Percentiles rank a stretch among this genome's conserved stretches.
phyloP scores from a whole-genome alignment of 1,140 invertebrate genomes.

The Microplitis mediator region DNA sequence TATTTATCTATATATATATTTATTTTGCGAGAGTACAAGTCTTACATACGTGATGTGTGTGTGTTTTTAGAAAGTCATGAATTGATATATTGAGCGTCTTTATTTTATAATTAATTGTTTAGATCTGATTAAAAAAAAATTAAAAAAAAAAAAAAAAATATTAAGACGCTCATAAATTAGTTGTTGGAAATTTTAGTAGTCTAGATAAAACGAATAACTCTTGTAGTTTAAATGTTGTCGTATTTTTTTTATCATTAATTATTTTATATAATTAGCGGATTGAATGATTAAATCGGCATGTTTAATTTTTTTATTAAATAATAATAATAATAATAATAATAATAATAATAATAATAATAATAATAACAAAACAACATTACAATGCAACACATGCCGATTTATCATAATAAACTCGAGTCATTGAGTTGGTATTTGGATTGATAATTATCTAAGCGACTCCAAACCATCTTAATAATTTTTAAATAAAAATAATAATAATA shows the following conservation, averaged over 20 bases:
- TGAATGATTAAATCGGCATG: conserved; percentile 23
- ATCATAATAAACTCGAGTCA: neutral
- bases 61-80: too few relatives aligned
- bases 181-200: conserved; percentile 61
- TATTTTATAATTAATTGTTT: neutral
- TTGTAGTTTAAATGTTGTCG: conserved; percentile 58
- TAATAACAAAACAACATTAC: conserved; percentile 7
- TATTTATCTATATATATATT: neutral
- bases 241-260: conserved; percentile 45
- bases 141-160: conserved; percentile 33
- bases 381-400: neutral
- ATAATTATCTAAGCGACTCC: neutral
- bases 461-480: neutral
- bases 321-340: neutral
- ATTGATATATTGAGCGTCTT: too few relatives aligned
- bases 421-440: neutral
- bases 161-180: conserved; percentile 53
- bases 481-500: too few relatives aligned
- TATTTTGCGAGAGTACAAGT: neutral
- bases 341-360: neutral
- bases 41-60: too few relatives aligned
- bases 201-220: conserved; percentile 51
- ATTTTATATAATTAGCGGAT: conserved; percentile 17
- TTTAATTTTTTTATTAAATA: neutral
- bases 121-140: neutral